Evolutionary conservation across 2,888 invertebrate genomes (phyloP).

Genomic region (Acrocyrtus sp.): DNA sequence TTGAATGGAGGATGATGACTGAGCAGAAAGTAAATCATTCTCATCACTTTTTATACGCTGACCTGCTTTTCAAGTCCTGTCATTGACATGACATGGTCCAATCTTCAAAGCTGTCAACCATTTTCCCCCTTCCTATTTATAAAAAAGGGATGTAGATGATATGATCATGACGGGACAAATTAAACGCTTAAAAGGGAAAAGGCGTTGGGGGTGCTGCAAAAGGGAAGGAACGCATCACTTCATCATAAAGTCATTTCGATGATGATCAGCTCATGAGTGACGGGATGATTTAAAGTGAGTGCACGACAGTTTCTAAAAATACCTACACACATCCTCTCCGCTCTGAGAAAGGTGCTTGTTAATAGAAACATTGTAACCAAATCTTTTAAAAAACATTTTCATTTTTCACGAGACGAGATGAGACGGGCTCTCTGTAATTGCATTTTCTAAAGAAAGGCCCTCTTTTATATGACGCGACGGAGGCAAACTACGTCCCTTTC

Average conservation of each 20-base stretch:
- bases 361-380: too few relatives aligned
- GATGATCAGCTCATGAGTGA: too few relatives aligned
- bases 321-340: slow-evolving; percentile 2
- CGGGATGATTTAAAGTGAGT: not conserved
- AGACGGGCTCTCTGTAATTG: too few relatives aligned
- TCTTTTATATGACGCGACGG: too few relatives aligned
- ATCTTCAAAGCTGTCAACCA: slow-evolving; percentile 39
- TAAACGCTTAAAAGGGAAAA: slow-evolving; percentile 31
- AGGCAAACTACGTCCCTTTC: slow-evolving; percentile 50
- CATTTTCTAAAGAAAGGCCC: too few relatives aligned
- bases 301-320: slow-evolving; percentile 15
- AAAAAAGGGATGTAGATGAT: not conserved
- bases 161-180: slow-evolving; percentile 36
- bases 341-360: too few relatives aligned
- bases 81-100: slow-evolving; percentile 39
- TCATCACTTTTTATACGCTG: slow-evolving; percentile 44
- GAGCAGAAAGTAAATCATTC: slow-evolving; percentile 42
- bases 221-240: too few relatives aligned
- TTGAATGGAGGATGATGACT: slow-evolving; percentile 36
- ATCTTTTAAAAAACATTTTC: too few relatives aligned
- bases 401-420: too few relatives aligned
- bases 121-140: not conserved
- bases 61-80: slow-evolving; percentile 40
- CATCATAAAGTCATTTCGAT: too few relatives aligned
- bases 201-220: too few relatives aligned